A percentile compares a stretch with the other conserved stretches of the same genome.
phyloP scores from a whole-genome alignment of 2,888 invertebrate genomes.

The Drosophila borealis region DNA sequence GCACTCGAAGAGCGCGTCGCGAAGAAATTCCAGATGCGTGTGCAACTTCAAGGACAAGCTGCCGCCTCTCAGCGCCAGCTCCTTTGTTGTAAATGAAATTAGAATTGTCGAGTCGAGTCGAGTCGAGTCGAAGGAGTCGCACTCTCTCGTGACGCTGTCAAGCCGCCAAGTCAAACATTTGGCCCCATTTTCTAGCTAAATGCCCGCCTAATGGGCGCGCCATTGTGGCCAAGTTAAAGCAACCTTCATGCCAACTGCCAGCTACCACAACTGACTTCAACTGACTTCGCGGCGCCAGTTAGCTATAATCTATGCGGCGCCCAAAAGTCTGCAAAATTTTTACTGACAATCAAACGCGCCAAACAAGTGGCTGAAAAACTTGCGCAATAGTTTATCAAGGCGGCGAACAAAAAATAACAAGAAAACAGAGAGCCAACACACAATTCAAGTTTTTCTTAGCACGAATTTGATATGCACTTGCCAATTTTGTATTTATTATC shows the following conservation, averaged over 20 bases:
- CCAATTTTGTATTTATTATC: no score
- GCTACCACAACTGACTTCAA: constrained; percentile 15
- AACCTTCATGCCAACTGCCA: constrained; percentile 19
- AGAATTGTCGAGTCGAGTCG: constrained; percentile 55
- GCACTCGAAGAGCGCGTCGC: constrained; percentile 58
- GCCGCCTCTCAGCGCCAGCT: background rate
- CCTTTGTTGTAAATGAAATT: constrained; percentile 71
- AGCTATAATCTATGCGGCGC: constrained; percentile 81
- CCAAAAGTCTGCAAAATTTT: constrained; percentile 81
- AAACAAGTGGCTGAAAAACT: constrained; percentile 64
- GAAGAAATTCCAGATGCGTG: constrained; percentile 73
- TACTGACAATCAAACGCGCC: constrained; percentile 71
- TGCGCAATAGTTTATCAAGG: constrained; percentile 45
- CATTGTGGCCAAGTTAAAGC: constrained; percentile 67
- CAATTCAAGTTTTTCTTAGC: background rate
- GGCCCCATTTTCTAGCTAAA: constrained; percentile 62
- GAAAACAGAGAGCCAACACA: constrained; percentile 1
- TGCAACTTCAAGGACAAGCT: constrained; percentile 37
- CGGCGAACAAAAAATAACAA: constrained; percentile 31
- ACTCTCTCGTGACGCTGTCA: constrained; percentile 60
- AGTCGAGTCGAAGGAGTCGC: constrained; percentile 10
- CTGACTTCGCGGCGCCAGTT: constrained; percentile 75
- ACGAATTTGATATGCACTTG: constrained; percentile 25
- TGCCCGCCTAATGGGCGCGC: constrained; percentile 53
- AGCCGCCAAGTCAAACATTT: constrained; percentile 52